Conservation (phyloP, 2,888 invertebrate species). For the Spodoptera exigua region DNA sequence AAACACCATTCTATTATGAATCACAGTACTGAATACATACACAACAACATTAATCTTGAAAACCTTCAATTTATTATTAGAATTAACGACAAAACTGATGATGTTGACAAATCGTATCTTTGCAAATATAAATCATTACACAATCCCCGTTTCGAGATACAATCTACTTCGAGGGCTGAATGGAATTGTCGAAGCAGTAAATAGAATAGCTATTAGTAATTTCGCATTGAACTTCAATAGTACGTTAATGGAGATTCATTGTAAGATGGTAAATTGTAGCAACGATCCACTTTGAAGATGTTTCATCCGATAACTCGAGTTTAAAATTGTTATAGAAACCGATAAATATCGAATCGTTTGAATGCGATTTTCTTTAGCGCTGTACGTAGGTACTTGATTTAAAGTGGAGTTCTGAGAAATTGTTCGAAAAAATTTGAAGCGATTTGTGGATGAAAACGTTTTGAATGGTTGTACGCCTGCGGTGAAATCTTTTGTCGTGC, state of each 20-base stretch:
- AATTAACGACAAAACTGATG: too few species aligned
- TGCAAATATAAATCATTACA: conserved; percentile 1
- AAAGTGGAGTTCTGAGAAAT: conserved; percentile 1
- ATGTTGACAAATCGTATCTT: too few species aligned
- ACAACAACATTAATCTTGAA: too few species aligned
- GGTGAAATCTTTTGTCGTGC: too few species aligned
- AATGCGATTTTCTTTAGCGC: conserved; percentile 25
- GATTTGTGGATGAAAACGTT: neutral
- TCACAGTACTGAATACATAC: too few species aligned
- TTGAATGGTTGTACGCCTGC: neutral
- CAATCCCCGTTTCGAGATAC: too few species aligned
- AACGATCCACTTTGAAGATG: conserved; percentile 25
- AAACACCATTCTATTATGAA: too few species aligned
- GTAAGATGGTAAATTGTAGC: conserved; percentile 51
- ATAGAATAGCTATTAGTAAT: conserved; percentile 51
- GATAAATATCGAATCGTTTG: conserved; percentile 35
- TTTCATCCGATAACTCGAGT: conserved; percentile 47
- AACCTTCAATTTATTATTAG: too few species aligned
- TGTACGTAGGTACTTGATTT: conserved; percentile 27
- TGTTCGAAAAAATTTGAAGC: neutral
- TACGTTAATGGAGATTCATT: conserved; percentile 54
- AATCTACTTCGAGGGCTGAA: conserved; percentile 14
- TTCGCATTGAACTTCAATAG: conserved; percentile 48
- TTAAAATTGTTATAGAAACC: conserved; percentile 41
- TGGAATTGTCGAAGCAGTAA: conserved; percentile 40